Evolutionary conservation across 2,113 vertebrate species (phyloP).

Genomic region (Tachycineta bicolor): DNA sequence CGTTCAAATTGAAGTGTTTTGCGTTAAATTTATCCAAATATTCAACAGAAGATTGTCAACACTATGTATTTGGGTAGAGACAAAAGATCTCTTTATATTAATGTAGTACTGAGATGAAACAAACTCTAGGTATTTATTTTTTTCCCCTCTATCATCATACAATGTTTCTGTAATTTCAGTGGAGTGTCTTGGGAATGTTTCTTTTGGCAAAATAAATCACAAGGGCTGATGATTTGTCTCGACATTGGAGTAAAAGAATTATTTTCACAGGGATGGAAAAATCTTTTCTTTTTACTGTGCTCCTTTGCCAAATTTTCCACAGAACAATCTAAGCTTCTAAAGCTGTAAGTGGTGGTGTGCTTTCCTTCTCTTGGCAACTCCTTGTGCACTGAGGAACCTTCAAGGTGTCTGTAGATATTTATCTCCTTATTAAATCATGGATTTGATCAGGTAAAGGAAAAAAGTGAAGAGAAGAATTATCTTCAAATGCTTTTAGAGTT

Average conservation of each 20-base stretch:
- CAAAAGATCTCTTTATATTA: neutral
- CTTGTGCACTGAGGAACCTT: accelerated
- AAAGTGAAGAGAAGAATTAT: neutral
- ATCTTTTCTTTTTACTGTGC: neutral
- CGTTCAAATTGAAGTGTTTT: neutral
- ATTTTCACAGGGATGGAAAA: conserved; percentile 18
- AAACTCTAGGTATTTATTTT: neutral
- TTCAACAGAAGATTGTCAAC: neutral
- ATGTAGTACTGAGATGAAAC: neutral
- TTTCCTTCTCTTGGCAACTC: neutral
- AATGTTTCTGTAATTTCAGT: neutral
- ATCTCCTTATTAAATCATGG: neutral
- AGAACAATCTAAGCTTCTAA: neutral
- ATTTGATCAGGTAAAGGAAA: neutral
- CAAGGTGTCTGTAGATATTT: neutral
- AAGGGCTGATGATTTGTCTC: neutral
- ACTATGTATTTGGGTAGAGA: neutral
- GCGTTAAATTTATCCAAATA: neutral
- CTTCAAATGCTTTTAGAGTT: neutral
- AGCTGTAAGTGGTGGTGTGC: neutral
- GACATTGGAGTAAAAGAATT: neutral
- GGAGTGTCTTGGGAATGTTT: conserved; percentile 1
- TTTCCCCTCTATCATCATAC: neutral
- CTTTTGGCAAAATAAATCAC: neutral
- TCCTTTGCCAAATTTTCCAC: neutral